These are phyloP conservation scores for Indicator maculatus DNA, from an alignment of 2,113 vertebrate species.

Conservation along the genomic window DNA sequence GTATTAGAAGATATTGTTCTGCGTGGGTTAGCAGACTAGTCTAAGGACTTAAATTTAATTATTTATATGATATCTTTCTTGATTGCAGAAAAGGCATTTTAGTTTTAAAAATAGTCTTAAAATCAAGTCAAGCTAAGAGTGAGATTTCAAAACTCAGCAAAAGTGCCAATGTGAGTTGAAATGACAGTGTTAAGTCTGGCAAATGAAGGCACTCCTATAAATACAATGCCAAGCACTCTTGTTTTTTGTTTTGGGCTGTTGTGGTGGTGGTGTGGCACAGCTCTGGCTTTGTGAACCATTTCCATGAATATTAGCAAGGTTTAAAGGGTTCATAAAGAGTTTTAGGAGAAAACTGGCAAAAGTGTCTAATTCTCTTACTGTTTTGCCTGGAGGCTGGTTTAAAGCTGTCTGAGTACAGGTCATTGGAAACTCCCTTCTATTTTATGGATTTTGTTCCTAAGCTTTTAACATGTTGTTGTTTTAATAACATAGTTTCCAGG, in stretches of 20 bases:
- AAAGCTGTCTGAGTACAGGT: not conserved
- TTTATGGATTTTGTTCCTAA: not conserved
- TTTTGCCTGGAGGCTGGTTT: constrained; percentile 2
- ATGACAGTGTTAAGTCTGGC: not conserved
- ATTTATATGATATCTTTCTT: not conserved
- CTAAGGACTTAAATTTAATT: not conserved
- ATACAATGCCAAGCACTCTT: not conserved
- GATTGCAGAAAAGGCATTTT: not conserved
- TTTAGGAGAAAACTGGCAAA: not conserved
- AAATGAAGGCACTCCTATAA: not conserved
- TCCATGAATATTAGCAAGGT: not conserved
- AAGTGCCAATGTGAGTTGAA: not conserved
- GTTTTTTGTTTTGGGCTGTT: constrained; percentile 1
- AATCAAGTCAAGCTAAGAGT: not conserved
- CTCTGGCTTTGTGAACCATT: not conserved
- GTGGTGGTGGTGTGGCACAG: not conserved
- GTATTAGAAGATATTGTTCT: fast-evolving
- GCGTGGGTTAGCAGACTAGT: not conserved
- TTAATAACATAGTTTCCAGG: not conserved
- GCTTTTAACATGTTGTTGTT: not conserved
- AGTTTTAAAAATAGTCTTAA: not conserved
- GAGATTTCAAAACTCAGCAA: not conserved
- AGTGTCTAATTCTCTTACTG: not conserved
- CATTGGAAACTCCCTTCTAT: not conserved
- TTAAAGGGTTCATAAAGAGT: not conserved